Conservation (phyloP, 2,888 invertebrate species). For the Campoletis raptor region DNA sequence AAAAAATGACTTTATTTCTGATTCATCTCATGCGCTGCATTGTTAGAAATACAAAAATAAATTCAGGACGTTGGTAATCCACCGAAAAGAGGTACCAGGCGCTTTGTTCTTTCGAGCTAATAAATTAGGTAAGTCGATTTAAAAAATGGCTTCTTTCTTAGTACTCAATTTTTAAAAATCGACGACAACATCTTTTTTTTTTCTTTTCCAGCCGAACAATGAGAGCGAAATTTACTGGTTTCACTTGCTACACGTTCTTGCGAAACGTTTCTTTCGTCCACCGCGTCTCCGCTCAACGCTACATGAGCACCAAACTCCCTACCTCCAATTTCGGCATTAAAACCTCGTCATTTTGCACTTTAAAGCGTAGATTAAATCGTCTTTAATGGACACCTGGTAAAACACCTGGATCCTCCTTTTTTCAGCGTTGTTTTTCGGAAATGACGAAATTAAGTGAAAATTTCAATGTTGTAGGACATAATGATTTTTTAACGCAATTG, state of each 20-base stretch:
- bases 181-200: neutral
- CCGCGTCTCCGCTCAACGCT: slow-evolving; percentile 10
- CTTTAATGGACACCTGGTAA: neutral
- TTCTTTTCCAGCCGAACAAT: neutral
- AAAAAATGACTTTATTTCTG: neutral
- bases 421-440: neutral
- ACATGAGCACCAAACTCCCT: neutral
- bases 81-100: neutral
- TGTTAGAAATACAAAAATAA: slow-evolving; percentile 5
- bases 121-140: neutral
- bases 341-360: slow-evolving; percentile 15
- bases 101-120: slow-evolving; percentile 16
- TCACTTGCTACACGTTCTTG: neutral
- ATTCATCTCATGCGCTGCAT: neutral
- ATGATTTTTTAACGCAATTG: neutral
- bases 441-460: neutral
- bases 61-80: neutral
- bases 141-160: neutral
- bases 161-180: neutral
- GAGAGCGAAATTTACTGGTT: slow-evolving; percentile 12
- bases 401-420: neutral
- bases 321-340: slow-evolving; percentile 11
- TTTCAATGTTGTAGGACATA: neutral
- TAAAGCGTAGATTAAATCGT: neutral
- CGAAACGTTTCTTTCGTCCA: slow-evolving; percentile 21